These are phyloP conservation scores for Andrena marginata DNA, from an alignment of 2,888 invertebrate species.

Conservation along the genomic window DNA sequence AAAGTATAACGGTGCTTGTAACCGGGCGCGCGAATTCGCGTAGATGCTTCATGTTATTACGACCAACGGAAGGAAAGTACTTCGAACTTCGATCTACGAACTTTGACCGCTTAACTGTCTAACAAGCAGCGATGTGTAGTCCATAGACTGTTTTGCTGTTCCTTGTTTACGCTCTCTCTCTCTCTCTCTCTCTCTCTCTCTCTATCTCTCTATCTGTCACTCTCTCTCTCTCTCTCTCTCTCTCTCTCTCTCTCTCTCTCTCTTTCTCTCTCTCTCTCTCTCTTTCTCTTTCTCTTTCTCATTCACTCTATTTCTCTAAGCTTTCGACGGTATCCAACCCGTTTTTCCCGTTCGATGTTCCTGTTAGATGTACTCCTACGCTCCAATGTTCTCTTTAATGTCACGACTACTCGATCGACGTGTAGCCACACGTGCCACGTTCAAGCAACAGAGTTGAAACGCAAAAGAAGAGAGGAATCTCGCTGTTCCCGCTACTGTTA, in stretches of 20 bases:
- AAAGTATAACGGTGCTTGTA: slow-evolving; percentile 7
- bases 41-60: slow-evolving; percentile 5
- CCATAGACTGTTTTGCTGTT: slow-evolving; percentile 41
- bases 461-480: slow-evolving; percentile 57
- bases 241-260: not conserved
- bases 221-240: not conserved
- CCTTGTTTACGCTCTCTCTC: slow-evolving; percentile 23
- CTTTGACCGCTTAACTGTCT: slow-evolving; percentile 39
- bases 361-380: slow-evolving; percentile 36
- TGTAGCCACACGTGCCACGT: not conserved
- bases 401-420: slow-evolving; percentile 33
- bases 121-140: slow-evolving; percentile 38
- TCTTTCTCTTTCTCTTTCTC: not conserved
- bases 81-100: slow-evolving; percentile 22
- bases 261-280: too few species aligned
- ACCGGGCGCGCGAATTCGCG: slow-evolving; percentile 6
- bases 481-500: slow-evolving; percentile 79
- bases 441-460: not conserved
- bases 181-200: not conserved
- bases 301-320: too few species aligned
- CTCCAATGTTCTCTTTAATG: slow-evolving; percentile 37
- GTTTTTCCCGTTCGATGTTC: slow-evolving; percentile 33
- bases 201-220: too few species aligned
- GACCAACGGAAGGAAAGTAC: slow-evolving; percentile 23
- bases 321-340: slow-evolving; percentile 7